A percentile compares a stretch with the other conserved stretches of the same genome.
Conservation (phyloP, 2,797 vertebrate species). For the Octomys mimax region DNA sequence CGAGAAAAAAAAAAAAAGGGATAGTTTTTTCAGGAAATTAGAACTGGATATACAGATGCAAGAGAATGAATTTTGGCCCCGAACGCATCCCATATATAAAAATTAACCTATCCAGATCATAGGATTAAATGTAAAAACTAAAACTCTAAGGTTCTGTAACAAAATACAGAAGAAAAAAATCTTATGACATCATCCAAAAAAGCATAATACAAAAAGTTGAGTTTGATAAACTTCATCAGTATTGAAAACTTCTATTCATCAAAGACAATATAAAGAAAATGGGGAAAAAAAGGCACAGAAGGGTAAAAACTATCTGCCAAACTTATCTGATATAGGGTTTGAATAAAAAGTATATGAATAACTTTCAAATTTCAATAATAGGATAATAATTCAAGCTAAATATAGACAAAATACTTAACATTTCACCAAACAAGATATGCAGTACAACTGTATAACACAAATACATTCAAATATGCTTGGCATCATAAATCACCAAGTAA, state of each 20-base stretch:
- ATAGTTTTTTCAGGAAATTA: not conserved
- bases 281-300: not conserved
- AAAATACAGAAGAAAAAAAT: slow-evolving; percentile 15
- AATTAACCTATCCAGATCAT: not conserved
- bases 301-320: slow-evolving; percentile 19
- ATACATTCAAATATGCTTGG: not conserved
- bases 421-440: slow-evolving; percentile 4
- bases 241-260: not conserved
- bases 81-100: not conserved
- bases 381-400: not conserved
- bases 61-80: not conserved
- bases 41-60: not conserved
- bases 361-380: slow-evolving; percentile 31
- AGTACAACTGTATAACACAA: not conserved
- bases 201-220: slow-evolving; percentile 1
- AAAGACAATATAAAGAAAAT: slow-evolving; percentile 2
- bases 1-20: too few species aligned
- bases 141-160: not conserved
- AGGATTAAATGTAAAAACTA: not conserved
- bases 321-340: not conserved
- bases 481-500: not conserved
- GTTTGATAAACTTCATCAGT: slow-evolving; percentile 27
- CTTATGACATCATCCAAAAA: slow-evolving; percentile 7
- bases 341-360: not conserved
- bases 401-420: slow-evolving; percentile 1